These are phyloP conservation scores for Phyllotis vaccarum DNA, from an alignment of 2,797 vertebrate species.

Conservation along the genomic window DNA sequence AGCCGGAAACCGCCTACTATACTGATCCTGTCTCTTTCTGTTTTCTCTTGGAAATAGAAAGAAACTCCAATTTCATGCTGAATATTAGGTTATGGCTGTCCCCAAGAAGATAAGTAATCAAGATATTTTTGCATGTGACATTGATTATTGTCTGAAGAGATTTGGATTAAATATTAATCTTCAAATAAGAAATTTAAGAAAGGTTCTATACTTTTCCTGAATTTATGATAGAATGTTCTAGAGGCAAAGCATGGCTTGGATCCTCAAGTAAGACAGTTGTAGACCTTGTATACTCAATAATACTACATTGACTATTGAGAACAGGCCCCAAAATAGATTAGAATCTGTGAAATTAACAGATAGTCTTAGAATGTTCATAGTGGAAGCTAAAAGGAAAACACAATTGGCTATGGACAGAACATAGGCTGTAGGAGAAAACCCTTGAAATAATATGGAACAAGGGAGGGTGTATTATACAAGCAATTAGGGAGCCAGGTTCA, in stretches of 20 bases:
- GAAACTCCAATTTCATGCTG: not conserved
- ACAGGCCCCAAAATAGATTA: not conserved
- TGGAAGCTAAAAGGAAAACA: slow-evolving; percentile 9
- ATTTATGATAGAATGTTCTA: not conserved
- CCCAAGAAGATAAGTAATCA: not conserved
- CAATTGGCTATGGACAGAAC: not conserved
- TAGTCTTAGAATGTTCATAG: not conserved
- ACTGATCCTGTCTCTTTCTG: not conserved
- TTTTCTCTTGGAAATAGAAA: not conserved
- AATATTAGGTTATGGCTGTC: slow-evolving; percentile 6
- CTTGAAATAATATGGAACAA: slow-evolving; percentile 14
- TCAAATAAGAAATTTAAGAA: slow-evolving; percentile 24
- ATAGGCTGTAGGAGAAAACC: not conserved
- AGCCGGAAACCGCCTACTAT: no score
- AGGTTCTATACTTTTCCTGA: not conserved
- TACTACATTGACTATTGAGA: not conserved
- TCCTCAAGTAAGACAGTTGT: not conserved
- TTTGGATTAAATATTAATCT: not conserved
- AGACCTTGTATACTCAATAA: not conserved
- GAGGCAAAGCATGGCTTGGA: not conserved
- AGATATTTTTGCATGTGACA: not conserved
- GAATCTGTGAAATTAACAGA: not conserved
- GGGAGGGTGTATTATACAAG: not conserved
- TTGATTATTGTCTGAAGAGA: not conserved
- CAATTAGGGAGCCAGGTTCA: not conserved